These are phyloP conservation scores for Escarpia spicata DNA, from an alignment of 2,888 invertebrate species.

Conservation along the genomic window DNA sequence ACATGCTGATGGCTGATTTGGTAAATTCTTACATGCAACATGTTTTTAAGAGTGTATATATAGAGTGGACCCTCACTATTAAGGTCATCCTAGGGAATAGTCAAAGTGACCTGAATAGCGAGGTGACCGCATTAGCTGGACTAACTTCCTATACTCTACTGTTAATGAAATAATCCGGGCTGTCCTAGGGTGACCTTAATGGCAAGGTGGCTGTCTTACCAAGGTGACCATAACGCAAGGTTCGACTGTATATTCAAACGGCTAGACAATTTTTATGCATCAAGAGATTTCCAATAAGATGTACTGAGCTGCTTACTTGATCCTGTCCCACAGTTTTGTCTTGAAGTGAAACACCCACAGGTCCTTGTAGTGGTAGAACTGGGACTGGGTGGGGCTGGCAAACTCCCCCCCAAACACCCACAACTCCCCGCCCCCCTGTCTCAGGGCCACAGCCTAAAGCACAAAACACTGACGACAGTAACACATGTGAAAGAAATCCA, in stretches of 20 bases:
- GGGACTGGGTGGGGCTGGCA: constrained; percentile 87
- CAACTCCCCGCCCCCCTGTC: constrained; percentile 78
- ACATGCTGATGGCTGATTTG: no score
- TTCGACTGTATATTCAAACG: not conserved
- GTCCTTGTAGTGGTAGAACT: constrained; percentile 92
- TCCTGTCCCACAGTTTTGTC: constrained; percentile 82
- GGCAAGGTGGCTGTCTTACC: no score
- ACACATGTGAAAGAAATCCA: not conserved
- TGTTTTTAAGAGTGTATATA: no score
- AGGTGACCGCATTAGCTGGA: no score
- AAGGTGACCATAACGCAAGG: no score
- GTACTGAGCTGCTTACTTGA: constrained; percentile 63
- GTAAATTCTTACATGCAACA: no score
- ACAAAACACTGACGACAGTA: not conserved
- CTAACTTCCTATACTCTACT: no score
- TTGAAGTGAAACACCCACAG: constrained; percentile 84
- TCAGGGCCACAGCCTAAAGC: constrained; percentile 74
- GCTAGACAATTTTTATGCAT: not conserved
- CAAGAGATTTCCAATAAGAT: not conserved
- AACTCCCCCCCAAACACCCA: constrained; percentile 93
- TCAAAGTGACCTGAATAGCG: no score
- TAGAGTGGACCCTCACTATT: no score
- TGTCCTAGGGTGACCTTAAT: no score
- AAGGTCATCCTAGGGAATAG: no score
- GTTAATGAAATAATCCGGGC: no score